These are phyloP conservation scores for Pteromalus puparum DNA, from an alignment of 1,140 invertebrate genomes.

Conservation along the genomic window DNA sequence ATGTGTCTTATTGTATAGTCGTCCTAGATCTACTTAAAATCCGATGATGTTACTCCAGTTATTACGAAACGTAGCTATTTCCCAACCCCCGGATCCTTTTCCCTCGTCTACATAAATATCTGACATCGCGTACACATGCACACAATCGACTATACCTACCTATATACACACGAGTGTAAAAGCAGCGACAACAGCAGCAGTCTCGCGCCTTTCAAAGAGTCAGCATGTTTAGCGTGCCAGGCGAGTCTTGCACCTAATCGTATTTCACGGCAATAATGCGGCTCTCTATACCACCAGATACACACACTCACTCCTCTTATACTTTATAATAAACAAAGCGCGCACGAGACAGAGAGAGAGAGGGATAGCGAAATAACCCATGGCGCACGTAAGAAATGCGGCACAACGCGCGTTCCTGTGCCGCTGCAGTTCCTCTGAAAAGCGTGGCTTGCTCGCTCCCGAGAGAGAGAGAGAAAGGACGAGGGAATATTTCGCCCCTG, in stretches of 20 bases:
- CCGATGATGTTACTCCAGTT: neutral
- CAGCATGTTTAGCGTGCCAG: slow-evolving; percentile 48
- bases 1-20: neutral
- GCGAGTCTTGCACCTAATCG: slow-evolving; percentile 63
- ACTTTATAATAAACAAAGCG: slow-evolving; percentile 66
- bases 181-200: slow-evolving; percentile 16
- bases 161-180: neutral
- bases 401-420: slow-evolving; percentile 41
- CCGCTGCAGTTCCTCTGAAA: slow-evolving; percentile 21
- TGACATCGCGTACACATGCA: neutral
- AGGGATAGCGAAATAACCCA: slow-evolving; percentile 49
- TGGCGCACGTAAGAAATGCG: slow-evolving; percentile 53
- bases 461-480: slow-evolving; percentile 55
- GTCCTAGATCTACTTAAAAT: neutral
- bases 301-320: neutral
- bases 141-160: neutral
- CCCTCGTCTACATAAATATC: neutral
- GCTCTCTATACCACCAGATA: neutral
- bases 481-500: slow-evolving; percentile 63
- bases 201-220: slow-evolving; percentile 40
- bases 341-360: slow-evolving; percentile 56
- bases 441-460: slow-evolving; percentile 23
- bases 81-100: neutral
- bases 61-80: neutral
- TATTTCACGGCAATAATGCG: slow-evolving; percentile 68